These are phyloP conservation scores for Brassicogethes aeneus DNA, from an alignment of 2,888 invertebrate species.

Conservation along the genomic window DNA sequence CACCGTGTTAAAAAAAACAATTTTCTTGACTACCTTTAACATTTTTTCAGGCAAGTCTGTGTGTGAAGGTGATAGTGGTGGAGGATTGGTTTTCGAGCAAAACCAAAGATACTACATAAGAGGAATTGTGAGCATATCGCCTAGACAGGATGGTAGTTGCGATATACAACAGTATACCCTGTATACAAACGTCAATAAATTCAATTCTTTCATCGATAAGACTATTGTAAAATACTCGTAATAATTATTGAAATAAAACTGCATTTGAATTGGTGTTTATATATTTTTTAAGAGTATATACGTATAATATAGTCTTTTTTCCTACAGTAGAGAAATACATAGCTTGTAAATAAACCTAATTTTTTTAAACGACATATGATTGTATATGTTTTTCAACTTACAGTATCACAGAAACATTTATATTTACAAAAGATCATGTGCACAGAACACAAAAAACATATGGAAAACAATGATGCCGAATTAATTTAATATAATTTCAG, in stretches of 20 bases:
- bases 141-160: conserved; percentile 11
- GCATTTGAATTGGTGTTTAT: background rate
- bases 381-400: conserved; percentile 2
- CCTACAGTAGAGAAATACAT: background rate
- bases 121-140: conserved; percentile 12
- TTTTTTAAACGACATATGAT: background rate
- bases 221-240: background rate
- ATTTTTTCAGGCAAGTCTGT: conserved; percentile 12
- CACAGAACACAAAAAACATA: no score
- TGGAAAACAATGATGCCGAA: no score
- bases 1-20: no score
- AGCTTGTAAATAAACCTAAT: background rate
- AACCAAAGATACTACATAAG: conserved; percentile 10
- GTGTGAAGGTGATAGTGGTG: conserved; percentile 16
- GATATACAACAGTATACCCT: conserved; percentile 11
- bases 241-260: no score
- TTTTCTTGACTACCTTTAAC: no score
- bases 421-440: conserved; percentile 8
- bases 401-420: conserved; percentile 21
- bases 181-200: conserved; percentile 9
- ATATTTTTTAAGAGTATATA: background rate
- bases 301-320: background rate
- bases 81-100: conserved; percentile 10
- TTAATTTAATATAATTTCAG: no score
- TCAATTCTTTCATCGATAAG: background rate